Conservation (phyloP, 2,113 vertebrate genomes). For the Aegypius monachus region DNA sequence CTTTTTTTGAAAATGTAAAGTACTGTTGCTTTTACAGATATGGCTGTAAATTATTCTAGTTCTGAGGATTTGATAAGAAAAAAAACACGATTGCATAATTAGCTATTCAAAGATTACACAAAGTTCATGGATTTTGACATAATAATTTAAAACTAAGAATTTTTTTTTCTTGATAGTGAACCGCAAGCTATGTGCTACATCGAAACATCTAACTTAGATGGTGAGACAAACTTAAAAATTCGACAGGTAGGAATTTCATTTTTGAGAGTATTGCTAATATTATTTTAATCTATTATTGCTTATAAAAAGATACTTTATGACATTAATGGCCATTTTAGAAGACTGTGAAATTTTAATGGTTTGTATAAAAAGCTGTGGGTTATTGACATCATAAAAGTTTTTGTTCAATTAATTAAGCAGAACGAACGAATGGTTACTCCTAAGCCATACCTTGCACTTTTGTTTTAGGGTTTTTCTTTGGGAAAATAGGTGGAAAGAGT, state of each 20-base stretch:
- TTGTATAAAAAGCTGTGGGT: background rate
- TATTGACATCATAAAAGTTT: background rate
- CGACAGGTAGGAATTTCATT: slow-evolving; percentile 83
- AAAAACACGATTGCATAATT: background rate
- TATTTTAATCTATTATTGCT: background rate
- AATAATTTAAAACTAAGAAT: background rate
- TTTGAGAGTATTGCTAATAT: background rate
- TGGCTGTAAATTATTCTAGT: background rate
- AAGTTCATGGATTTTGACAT: background rate
- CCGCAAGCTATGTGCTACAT: slow-evolving; percentile 99
- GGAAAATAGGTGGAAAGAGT: background rate
- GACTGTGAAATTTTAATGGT: background rate
- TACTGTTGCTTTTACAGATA: background rate
- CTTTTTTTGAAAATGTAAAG: slow-evolving; percentile 35
- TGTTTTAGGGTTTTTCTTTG: background rate
- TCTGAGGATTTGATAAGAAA: background rate
- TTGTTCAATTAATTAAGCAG: background rate
- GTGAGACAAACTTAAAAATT: slow-evolving; percentile 99
- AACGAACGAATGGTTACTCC: background rate
- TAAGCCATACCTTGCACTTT: background rate
- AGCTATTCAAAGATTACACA: background rate
- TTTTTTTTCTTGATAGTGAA: slow-evolving; percentile 80
- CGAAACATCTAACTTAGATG: slow-evolving; percentile 97
- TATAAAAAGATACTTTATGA: background rate
- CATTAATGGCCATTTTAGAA: background rate